Conservation (phyloP, 2,888 invertebrate genomes). For the Elmis aenea region DNA sequence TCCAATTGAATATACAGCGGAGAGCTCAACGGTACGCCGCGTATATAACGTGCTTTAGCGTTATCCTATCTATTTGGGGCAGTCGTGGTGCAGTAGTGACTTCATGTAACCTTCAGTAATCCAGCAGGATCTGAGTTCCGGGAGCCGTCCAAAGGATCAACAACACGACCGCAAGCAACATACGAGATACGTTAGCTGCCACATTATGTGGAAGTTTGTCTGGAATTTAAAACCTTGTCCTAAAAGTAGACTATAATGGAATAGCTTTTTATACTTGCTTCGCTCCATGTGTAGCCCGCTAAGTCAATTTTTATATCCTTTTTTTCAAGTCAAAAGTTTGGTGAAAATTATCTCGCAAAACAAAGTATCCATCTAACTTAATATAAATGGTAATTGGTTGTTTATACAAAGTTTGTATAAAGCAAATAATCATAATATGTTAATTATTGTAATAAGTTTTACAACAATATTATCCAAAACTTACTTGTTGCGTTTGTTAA, state of each 20-base stretch:
- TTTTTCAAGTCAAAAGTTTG: no score
- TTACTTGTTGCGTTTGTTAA: no score
- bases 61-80: constrained; percentile 38
- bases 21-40: constrained; percentile 28
- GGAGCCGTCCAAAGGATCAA: constrained; percentile 33
- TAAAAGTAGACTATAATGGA: constrained; percentile 14
- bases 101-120: constrained; percentile 33
- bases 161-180: constrained; percentile 34
- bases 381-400: no score
- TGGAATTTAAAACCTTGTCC: constrained; percentile 30
- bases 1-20: constrained; percentile 9
- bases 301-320: no score
- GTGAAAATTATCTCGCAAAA: no score
- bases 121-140: constrained; percentile 31
- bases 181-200: constrained; percentile 34
- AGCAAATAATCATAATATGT: no score
- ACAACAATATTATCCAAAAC: no score
- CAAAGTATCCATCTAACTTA: no score
- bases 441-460: no score
- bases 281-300: no score
- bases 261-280: constrained; percentile 5
- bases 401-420: no score
- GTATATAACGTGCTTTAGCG: constrained; percentile 34
- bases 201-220: constrained; percentile 26
- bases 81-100: constrained; percentile 34